A percentile compares a stretch with the other conserved stretches of the same genome.
Conservation (phyloP, 2,888 invertebrate species). For the Ommatoiulus sabulosus region DNA sequence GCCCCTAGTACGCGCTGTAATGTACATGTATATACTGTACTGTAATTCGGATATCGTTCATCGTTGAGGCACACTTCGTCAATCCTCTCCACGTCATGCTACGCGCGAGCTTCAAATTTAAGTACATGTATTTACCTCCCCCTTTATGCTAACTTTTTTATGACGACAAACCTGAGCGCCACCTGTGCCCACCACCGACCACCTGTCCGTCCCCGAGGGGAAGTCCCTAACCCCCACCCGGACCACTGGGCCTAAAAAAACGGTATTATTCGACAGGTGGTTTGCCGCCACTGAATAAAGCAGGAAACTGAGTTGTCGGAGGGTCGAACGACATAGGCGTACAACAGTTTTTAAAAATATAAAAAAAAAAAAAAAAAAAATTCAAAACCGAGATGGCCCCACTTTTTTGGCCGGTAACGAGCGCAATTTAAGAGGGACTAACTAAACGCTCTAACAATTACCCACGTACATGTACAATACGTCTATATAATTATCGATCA, state of each 20-base stretch:
- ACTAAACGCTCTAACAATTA: no score
- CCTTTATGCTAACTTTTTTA: background rate
- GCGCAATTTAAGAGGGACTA: no score
- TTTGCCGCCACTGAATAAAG: background rate
- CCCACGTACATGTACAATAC: no score
- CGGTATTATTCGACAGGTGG: conserved; percentile 34
- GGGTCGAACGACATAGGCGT: background rate
- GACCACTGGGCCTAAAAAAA: background rate
- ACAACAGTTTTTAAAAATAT: background rate
- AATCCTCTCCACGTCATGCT: no score
- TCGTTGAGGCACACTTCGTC: no score
- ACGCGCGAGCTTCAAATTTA: no score
- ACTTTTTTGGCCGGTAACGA: no score
- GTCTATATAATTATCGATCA: no score
- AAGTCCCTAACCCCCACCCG: background rate
- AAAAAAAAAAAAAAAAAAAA: background rate
- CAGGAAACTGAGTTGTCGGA: background rate
- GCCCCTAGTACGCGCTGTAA: no score
- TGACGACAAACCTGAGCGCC: background rate
- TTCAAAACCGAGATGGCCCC: background rate
- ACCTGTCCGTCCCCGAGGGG: conserved; percentile 14
- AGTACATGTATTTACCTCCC: background rate
- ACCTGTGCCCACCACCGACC: conserved; percentile 1
- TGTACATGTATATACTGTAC: no score
- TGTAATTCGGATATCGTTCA: no score